phyloP scores from a whole-genome alignment of 2,113 vertebrate species.

The Nibea coibor region DNA sequence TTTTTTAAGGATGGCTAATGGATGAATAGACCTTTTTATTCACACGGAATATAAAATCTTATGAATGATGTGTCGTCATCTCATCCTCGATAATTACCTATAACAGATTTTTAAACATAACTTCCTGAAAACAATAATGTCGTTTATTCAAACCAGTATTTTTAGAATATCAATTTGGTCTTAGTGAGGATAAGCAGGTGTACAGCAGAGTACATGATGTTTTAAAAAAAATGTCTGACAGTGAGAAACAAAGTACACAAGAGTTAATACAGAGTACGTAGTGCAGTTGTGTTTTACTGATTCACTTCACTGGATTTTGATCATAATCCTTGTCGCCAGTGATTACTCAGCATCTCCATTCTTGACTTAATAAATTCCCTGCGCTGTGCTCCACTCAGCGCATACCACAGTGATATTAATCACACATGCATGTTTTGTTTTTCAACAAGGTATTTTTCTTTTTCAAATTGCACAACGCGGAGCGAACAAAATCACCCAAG shows the following conservation, averaged over 20 bases:
- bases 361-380: slow-evolving; percentile 3
- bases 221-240: background rate
- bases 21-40: background rate
- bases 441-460: background rate
- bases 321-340: background rate
- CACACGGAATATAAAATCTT: background rate
- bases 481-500: slow-evolving; percentile 21
- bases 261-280: background rate
- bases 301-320: slow-evolving; percentile 16
- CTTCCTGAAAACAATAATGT: background rate
- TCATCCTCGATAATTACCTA: background rate
- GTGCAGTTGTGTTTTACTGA: slow-evolving; percentile 9
- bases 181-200: too few relatives aligned
- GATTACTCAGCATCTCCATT: background rate
- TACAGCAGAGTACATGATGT: too few relatives aligned
- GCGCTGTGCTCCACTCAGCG: background rate
- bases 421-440: slow-evolving; percentile 3
- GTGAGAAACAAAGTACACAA: background rate
- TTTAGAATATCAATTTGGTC: background rate
- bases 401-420: slow-evolving; percentile 21
- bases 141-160: background rate
- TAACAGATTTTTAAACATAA: background rate
- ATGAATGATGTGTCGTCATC: background rate
- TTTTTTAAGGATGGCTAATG: background rate
- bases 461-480: slow-evolving; percentile 1